Percentiles rank a stretch among this genome's conserved stretches.
Conservation (phyloP, 2,113 vertebrate species). For the Hippocampus zosterae region DNA sequence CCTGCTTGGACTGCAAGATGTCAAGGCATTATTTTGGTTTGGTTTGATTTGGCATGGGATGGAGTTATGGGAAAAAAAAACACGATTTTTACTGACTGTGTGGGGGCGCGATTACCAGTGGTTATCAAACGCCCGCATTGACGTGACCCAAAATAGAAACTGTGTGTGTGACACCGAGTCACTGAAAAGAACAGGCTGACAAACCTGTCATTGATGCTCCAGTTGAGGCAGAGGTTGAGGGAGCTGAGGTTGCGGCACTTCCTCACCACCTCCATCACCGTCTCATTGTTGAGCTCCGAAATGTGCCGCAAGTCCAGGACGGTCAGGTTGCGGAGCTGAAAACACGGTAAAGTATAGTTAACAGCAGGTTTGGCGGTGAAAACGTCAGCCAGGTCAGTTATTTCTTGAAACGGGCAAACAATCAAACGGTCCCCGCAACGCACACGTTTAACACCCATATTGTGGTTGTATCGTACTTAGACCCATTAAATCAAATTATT, state of each 20-base stretch:
- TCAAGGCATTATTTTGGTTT: not conserved
- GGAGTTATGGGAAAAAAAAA: no score
- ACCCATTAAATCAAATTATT: no score
- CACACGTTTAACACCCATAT: no score
- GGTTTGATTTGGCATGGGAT: not conserved
- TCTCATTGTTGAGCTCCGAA: conserved; percentile 97
- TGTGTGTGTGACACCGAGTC: not conserved
- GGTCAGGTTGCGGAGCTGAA: conserved; percentile 86
- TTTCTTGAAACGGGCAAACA: no score
- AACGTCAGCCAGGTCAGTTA: not conserved
- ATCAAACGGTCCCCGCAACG: no score
- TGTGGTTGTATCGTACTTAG: no score
- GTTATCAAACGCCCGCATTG: not conserved
- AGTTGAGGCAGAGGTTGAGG: conserved; percentile 98
- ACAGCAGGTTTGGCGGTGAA: not conserved
- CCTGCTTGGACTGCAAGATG: not conserved
- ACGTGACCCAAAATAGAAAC: not conserved
- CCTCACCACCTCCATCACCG: conserved; percentile 97
- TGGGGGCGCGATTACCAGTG: not conserved
- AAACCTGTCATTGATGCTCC: conserved; percentile 98
- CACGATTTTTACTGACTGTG: not conserved
- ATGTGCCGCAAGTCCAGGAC: conserved; percentile 96
- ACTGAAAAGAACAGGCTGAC: not conserved
- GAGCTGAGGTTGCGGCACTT: conserved; percentile 92
- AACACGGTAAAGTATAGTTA: not conserved